Base-by-base conservation (phyloP, 1,140 invertebrate species). In the Drosophila bifasciata region DNA sequence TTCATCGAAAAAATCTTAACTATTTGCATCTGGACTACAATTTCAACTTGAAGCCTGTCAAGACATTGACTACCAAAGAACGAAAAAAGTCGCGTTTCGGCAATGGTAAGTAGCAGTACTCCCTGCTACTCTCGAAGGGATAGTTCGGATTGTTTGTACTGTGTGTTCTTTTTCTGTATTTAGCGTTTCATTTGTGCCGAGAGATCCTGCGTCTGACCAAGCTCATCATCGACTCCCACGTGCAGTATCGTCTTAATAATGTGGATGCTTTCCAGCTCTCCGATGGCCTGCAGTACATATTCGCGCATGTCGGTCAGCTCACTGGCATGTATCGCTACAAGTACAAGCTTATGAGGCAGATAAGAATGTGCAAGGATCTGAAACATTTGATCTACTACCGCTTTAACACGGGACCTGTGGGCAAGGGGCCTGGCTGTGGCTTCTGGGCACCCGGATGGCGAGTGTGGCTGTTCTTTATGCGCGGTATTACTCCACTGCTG, bases 321-420 rank as follows among this genome's bases (percentile, higher is more conserved):
- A 99, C 99, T 4, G 99, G 99, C 91, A 99, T 99, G 99, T 99
- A 99, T 92, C 94, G 99, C 45, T 99, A 99, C 93, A 99, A 99
- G 90, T 99, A 99, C 93, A 99, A 99, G 92, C 93, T 99, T 13
- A 99, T 99, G 99, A 95, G 98, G 90, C 99, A 99, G 93, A 99
- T 99, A 72, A 93, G 99, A 51, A 99, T 99, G 99, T 99, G 99
- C 93, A 99, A 99, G 92, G 99, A 99, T 93, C 93, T 99, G 69
- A 99, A 99, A 90, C 99, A 99, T 94, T 93, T 99, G 52, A 99
- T 99, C 62, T 99, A 99, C 92, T 99, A 99, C 93, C 94, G 99
- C 64, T 99, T 99, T 92, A 99, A 99, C 91, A 99, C 99, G 40
- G 98, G 98, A 51, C 97, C 98, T 6, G 98, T 99, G 32, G 98